phyloP scores from a whole-genome alignment of 2,797 vertebrate genomes.

The Takifugu rubripes region DNA sequence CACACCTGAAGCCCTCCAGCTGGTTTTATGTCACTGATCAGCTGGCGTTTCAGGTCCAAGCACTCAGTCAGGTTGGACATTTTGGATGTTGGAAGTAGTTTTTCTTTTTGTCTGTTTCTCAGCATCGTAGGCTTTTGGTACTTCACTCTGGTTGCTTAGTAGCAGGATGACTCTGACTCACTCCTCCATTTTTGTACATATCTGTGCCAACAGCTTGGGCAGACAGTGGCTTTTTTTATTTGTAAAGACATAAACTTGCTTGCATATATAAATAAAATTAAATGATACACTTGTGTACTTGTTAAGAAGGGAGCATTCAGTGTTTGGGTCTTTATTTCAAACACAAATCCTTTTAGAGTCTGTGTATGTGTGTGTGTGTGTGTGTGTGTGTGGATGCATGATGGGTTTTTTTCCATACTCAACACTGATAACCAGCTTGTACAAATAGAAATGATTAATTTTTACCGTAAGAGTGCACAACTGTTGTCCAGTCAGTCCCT shows the following conservation, averaged over 20 bases:
- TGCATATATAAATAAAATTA: slow-evolving; percentile 90
- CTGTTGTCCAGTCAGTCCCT: too few species aligned
- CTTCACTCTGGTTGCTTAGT: slow-evolving; percentile 94
- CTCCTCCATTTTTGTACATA: slow-evolving; percentile 91
- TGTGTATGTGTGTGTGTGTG: neutral
- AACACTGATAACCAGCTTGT: too few species aligned
- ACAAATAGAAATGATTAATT: too few species aligned
- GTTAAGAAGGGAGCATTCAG: slow-evolving; percentile 65
- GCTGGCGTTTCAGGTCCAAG: slow-evolving; percentile 25
- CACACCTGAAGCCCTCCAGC: slow-evolving; percentile 18
- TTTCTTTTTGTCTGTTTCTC: slow-evolving; percentile 62
- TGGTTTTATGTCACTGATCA: slow-evolving; percentile 10
- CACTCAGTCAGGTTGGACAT: slow-evolving; percentile 35
- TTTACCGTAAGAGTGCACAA: too few species aligned
- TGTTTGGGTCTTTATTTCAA: slow-evolving; percentile 58
- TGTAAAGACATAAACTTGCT: slow-evolving; percentile 96
- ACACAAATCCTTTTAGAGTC: neutral
- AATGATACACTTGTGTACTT: slow-evolving; percentile 93
- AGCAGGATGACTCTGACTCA: slow-evolving; percentile 89
- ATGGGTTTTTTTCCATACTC: too few species aligned
- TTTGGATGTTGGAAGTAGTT: slow-evolving; percentile 69
- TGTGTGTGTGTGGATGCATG: too few species aligned
- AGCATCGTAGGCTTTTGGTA: slow-evolving; percentile 80
- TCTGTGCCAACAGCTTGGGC: slow-evolving; percentile 94
- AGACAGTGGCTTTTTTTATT: slow-evolving; percentile 93